Percentiles rank a stretch among this genome's conserved stretches.
Evolutionary conservation across 2,797 vertebrate genomes (phyloP).

Genomic region (Myotis planiceps): DNA sequence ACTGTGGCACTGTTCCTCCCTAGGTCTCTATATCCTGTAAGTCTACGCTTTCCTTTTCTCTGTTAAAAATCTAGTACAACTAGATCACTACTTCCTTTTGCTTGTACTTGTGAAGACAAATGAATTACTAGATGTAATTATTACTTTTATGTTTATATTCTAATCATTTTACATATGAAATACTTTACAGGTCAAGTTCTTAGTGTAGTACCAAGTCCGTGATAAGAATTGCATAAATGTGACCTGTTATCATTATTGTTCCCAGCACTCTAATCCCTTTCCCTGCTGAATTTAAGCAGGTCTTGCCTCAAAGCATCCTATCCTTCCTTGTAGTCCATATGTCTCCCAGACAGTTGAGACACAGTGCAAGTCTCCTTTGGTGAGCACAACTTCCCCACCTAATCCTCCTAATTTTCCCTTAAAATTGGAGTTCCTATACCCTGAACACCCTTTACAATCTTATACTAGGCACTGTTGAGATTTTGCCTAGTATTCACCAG

Average conservation of each 20-base stretch:
- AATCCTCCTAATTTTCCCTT: background rate
- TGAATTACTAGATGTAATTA: background rate
- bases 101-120: background rate
- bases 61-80: background rate
- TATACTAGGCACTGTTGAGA: background rate
- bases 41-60: background rate
- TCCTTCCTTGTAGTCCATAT: background rate
- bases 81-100: background rate
- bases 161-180: background rate
- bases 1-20: background rate
- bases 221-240: background rate
- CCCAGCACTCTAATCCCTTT: background rate
- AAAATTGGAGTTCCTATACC: background rate
- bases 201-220: background rate
- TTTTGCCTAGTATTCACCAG: background rate
- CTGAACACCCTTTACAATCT: background rate
- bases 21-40: background rate
- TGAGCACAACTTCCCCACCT: background rate
- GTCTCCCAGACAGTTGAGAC: background rate
- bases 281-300: background rate
- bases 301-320: background rate
- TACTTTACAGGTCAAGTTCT: background rate
- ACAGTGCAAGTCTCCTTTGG: background rate
- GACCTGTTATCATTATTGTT: background rate
- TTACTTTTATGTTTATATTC: background rate